Percentiles rank a stretch among this genome's conserved stretches.
Conservation (phyloP, 2,888 invertebrate genomes). For the Epistrophella euchroma region DNA sequence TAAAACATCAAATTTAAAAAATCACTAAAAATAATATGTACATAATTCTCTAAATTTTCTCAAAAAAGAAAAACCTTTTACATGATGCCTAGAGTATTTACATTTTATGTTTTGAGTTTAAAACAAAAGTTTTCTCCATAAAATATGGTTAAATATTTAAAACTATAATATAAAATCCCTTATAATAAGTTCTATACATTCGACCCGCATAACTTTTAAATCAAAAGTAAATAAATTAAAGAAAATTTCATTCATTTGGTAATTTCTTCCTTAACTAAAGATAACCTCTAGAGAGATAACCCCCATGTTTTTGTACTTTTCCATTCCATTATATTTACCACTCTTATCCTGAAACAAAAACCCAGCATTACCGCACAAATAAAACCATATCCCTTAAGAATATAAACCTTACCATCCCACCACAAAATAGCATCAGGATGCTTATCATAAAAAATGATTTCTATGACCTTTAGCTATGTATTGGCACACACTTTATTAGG, state of each 20-base stretch:
- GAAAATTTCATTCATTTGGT: constrained; percentile 7
- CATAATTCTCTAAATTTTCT: too few species aligned
- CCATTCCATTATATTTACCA: neutral
- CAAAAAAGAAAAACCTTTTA: too few species aligned
- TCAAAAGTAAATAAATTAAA: constrained; percentile 20
- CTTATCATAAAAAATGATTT: constrained; percentile 62
- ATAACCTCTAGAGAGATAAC: neutral
- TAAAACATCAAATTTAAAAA: too few species aligned
- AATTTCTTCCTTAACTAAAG: constrained; percentile 7
- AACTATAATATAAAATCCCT: neutral
- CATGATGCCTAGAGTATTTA: too few species aligned
- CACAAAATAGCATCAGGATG: constrained; percentile 36
- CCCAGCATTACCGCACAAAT: neutral
- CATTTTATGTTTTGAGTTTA: too few species aligned
- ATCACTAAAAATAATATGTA: too few species aligned
- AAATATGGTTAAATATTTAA: neutral
- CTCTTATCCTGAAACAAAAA: neutral
- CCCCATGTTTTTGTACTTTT: neutral
- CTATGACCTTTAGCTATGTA: constrained; percentile 46
- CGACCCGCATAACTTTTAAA: neutral
- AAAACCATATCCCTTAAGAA: constrained; percentile 11
- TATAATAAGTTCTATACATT: neutral
- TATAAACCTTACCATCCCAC: neutral
- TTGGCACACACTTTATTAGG: constrained; percentile 17
- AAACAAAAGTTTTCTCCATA: too few species aligned